Conservation (phyloP, 1,140 invertebrate genomes). For the Papilio aristodemus region DNA sequence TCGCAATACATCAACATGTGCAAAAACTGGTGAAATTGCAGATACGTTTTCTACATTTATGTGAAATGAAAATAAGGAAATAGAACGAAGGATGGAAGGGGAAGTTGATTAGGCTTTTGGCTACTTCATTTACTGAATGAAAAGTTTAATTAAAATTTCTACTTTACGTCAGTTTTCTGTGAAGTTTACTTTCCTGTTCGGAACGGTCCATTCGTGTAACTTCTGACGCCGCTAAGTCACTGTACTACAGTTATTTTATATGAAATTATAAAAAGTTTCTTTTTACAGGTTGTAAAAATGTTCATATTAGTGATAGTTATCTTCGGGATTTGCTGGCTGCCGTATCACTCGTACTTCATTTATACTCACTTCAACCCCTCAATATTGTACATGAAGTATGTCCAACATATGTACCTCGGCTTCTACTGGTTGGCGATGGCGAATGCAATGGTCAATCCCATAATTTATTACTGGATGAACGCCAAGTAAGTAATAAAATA, state of each 20-base stretch:
- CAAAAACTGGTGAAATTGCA: too few species aligned
- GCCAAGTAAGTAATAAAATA: constrained; percentile 74
- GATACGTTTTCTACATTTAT: too few species aligned
- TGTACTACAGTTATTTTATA: neutral
- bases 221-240: neutral
- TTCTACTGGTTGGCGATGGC: constrained; percentile 97
- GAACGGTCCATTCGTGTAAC: neutral
- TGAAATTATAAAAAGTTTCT: constrained; percentile 4
- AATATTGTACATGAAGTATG: constrained; percentile 85
- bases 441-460: constrained; percentile 94
- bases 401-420: constrained; percentile 89
- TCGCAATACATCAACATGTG: too few species aligned
- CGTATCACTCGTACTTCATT: constrained; percentile 93
- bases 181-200: too few species aligned
- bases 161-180: too few species aligned
- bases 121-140: too few species aligned
- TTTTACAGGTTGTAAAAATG: constrained; percentile 90
- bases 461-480: constrained; percentile 97
- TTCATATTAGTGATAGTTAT: constrained; percentile 90
- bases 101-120: too few species aligned
- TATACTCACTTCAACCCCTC: constrained; percentile 89
- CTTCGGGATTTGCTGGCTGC: constrained; percentile 94
- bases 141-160: too few species aligned
- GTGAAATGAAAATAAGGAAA: too few species aligned
- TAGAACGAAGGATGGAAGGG: too few species aligned